Evolutionary conservation across 2,113 vertebrate species (phyloP), one percentile per base, ranked within the genome.

Genomic region (Hystrix brachyura): DNA sequence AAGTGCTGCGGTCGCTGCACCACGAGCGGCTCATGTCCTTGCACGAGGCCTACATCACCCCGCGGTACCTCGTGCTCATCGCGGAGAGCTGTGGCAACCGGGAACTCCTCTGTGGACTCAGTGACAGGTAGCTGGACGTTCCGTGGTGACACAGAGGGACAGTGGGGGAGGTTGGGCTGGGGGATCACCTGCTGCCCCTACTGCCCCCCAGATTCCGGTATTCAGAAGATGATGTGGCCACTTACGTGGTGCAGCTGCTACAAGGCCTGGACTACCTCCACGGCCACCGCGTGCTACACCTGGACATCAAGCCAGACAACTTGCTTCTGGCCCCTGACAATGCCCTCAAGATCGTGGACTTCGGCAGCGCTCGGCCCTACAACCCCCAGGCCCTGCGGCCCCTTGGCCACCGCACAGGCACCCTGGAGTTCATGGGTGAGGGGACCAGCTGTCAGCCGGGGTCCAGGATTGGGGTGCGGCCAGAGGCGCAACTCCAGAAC

Each of bases 241-340:
- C 98, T 87, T 99, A 99, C 0, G 76, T 99, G 19, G 98, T 99
- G 57, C 99, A 99, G 99, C 98, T 99, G 83, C 98, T 99, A 5
- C 99, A 99, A 97, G 99, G 99, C 65, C 98, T 99, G 5, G 99
- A 99, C 86, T 99, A 99, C 96, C 99, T 99, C 67, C 99, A 99
- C 0, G 95, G 98, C 79, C 98, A 98, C 62, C 99, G 98, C 27
- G 99, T 99, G 15, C 99, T 99, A 62, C 99, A 99, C 97, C 98
- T 99, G 3, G 99, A 99, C 98, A 99, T 99, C 97, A 99, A 99
- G 97, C 99, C 99, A 0, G 99, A 99, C 96, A 99, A 99, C 92
- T 80, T 99, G 65, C 98, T 99, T 0, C 96, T 99, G 98, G 99
- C 99, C 0, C 98, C 99, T 95, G 99, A 99, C 98, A 99, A 99